These are phyloP conservation scores for Oryzias woworae DNA, from an alignment of 2,113 vertebrate genomes.

Conservation along the genomic window DNA sequence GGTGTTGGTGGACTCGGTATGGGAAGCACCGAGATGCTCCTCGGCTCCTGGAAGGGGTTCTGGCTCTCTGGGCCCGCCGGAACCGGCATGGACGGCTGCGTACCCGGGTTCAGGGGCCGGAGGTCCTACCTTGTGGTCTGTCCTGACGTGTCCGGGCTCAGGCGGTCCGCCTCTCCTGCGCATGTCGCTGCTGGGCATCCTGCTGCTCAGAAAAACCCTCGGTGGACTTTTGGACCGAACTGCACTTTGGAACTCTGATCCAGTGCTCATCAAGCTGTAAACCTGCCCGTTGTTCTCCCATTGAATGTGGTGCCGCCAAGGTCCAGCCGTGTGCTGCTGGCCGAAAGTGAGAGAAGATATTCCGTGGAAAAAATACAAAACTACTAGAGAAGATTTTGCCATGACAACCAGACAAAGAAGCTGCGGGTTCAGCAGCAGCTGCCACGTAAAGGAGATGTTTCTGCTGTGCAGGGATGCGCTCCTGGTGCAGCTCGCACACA, in stretches of 20 bases:
- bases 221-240: slow-evolving; percentile 54
- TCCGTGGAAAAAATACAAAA: slow-evolving; percentile 62
- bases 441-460: slow-evolving; percentile 11
- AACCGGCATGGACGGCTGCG: slow-evolving; percentile 21
- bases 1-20: slow-evolving; percentile 15
- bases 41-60: slow-evolving; percentile 7
- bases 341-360: slow-evolving; percentile 51
- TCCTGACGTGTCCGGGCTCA: slow-evolving; percentile 26
- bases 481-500: slow-evolving; percentile 26
- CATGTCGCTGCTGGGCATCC: slow-evolving; percentile 33
- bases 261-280: slow-evolving; percentile 79
- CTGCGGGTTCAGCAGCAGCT: background rate
- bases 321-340: slow-evolving; percentile 48
- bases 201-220: slow-evolving; percentile 58
- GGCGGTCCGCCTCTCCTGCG: slow-evolving; percentile 30
- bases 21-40: slow-evolving; percentile 32
- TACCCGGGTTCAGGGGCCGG: slow-evolving; percentile 11
- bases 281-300: slow-evolving; percentile 79
- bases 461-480: slow-evolving; percentile 30
- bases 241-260: slow-evolving; percentile 71
- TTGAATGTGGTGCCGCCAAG: slow-evolving; percentile 75
- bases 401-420: slow-evolving; percentile 43
- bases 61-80: slow-evolving; percentile 51
- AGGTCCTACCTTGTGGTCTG: slow-evolving; percentile 5
- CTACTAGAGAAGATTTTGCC: slow-evolving; percentile 56